A percentile compares a stretch with the other conserved stretches of the same genome.
Conservation (phyloP, 2,888 invertebrate genomes). For the Lamproptera curius region DNA sequence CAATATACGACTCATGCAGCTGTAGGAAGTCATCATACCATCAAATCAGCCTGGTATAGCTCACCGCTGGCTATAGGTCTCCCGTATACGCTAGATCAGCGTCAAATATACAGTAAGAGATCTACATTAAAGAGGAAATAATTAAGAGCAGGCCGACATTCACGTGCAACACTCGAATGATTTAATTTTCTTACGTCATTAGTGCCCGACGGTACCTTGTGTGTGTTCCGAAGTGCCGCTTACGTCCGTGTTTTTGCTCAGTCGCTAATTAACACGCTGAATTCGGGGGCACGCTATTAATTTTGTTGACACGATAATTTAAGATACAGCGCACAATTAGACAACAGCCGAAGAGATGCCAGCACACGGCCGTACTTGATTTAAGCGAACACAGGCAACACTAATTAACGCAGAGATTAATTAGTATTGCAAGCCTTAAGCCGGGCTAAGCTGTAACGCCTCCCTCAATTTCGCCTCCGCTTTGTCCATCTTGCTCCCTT, state of each 20-base stretch:
- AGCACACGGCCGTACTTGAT: conserved; percentile 35
- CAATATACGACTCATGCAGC: no score
- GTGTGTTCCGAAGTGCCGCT: conserved; percentile 3
- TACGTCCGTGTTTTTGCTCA: conserved; percentile 14
- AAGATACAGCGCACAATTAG: conserved; percentile 21
- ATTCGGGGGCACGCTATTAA: conserved; percentile 18
- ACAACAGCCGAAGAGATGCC: conserved; percentile 17
- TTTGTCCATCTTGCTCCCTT: conserved; percentile 29
- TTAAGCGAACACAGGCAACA: conserved; percentile 49
- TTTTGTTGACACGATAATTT: conserved; percentile 23
- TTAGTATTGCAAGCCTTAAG: conserved; percentile 60
- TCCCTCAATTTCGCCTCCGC: conserved; percentile 37
- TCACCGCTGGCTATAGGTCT: no score
- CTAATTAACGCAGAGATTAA: conserved; percentile 69
- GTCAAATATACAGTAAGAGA: no score
- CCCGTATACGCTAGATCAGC: no score
- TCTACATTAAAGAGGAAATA: no score
- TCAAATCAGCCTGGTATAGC: no score
- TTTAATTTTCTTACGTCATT: no score
- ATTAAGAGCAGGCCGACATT: no score
- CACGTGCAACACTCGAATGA: no score
- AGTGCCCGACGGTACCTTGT: no score
- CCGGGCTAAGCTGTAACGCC: conserved; percentile 21
- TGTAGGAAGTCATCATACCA: no score
- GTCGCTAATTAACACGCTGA: conserved; percentile 17